Conservation (phyloP, 1,140 invertebrate species). For the Neodiprion pinetum region DNA sequence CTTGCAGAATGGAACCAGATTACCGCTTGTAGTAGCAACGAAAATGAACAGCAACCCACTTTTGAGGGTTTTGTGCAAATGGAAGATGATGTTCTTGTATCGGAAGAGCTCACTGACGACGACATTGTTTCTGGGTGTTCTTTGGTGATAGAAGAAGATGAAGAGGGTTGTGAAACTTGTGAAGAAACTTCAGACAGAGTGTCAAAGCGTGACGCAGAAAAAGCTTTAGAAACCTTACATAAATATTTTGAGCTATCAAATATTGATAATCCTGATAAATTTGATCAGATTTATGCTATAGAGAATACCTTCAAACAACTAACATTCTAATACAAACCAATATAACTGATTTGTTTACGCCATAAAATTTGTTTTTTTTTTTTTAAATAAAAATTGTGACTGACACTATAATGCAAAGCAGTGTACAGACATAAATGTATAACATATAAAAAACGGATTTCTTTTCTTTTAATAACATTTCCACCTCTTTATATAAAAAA, state of each 20-base stretch:
- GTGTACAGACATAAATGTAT: neutral
- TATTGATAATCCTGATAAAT: slow-evolving; percentile 21
- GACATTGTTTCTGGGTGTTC: slow-evolving; percentile 22
- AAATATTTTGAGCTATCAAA: slow-evolving; percentile 23
- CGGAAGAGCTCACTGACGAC: slow-evolving; percentile 26
- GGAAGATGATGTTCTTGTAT: slow-evolving; percentile 24
- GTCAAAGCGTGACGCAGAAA: slow-evolving; percentile 24
- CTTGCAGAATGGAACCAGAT: slow-evolving; percentile 28
- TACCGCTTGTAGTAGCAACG: slow-evolving; percentile 13
- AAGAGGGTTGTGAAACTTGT: slow-evolving; percentile 20
- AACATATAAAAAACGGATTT: slow-evolving; percentile 9
- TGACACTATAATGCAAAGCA: neutral
- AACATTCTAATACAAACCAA: slow-evolving; percentile 21
- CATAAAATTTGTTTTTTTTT: neutral
- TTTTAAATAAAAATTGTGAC: slow-evolving; percentile 2
- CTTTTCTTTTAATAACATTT: slow-evolving; percentile 2
- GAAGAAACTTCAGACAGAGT: slow-evolving; percentile 14
- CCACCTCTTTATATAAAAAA: neutral
- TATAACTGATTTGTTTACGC: slow-evolving; percentile 20
- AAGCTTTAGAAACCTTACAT: slow-evolving; percentile 23
- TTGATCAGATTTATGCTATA: slow-evolving; percentile 27
- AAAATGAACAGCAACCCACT: slow-evolving; percentile 14
- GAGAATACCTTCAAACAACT: slow-evolving; percentile 21
- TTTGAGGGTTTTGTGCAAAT: slow-evolving; percentile 28
- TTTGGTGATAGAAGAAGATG: slow-evolving; percentile 13